Percentiles rank a stretch among this genome's conserved stretches.
Conservation (phyloP, 2,113 vertebrate genomes). For the Myanophis thanlyinensis region DNA sequence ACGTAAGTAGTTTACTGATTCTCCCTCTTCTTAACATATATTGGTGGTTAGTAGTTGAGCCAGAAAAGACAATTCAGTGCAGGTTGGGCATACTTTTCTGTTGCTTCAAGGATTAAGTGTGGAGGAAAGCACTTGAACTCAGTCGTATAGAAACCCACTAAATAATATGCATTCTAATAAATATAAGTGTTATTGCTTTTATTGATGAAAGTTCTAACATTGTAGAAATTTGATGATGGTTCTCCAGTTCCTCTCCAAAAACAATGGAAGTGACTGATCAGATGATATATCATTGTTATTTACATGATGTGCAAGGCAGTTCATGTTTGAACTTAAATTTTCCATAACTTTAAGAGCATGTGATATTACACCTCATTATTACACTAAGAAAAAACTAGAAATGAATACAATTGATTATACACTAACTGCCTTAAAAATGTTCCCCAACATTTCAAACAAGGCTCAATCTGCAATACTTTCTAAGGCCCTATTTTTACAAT, state of each 20-base stretch:
- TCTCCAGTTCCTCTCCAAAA: background rate
- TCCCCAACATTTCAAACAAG: background rate
- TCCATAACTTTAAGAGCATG: background rate
- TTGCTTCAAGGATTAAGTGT: background rate
- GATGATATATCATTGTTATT: background rate
- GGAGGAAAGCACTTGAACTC: background rate
- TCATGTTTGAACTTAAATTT: background rate
- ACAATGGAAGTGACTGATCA: background rate
- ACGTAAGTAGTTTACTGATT: background rate
- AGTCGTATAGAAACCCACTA: background rate
- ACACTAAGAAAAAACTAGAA: background rate
- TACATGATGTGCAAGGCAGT: background rate
- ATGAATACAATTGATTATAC: background rate
- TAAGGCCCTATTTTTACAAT: background rate
- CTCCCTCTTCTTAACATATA: background rate
- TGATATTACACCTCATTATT: background rate
- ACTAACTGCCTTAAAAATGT: background rate
- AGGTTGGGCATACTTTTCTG: background rate
- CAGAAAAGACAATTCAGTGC: background rate
- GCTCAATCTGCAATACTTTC: background rate
- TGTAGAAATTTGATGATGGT: background rate
- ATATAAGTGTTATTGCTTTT: background rate
- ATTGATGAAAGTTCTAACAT: background rate
- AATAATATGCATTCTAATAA: background rate
- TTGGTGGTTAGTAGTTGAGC: background rate